Evolutionary conservation across 2,888 invertebrate genomes (phyloP), one percentile per base, ranked within the genome.

Genomic region (Sphecodes monilicornis): DNA sequence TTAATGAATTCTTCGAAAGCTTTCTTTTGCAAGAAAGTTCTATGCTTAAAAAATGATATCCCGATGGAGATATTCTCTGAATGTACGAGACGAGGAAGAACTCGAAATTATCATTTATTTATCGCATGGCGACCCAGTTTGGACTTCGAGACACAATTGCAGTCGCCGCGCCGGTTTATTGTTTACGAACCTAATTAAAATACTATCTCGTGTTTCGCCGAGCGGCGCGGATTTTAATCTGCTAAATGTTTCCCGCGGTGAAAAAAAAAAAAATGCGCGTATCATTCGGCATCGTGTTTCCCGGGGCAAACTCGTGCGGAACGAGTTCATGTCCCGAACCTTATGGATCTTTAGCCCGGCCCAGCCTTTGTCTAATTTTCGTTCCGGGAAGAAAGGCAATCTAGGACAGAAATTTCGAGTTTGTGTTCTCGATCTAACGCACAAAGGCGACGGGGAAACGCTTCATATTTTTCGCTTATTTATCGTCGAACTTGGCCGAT

Each of bases 401-500:
- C 43, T 64, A 32, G n/a, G 66, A n/a, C 29, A 39, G 46, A 11
- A 66, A 66, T 75, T 66, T 22, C 18, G 70, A 22, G 60, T 2
- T 3, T 13, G 57, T 76, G 70, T 76, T 68, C 26, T 6, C 66
- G 77, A 73, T 73, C 22, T 4, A 60, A 39, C 29, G 57, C n/a
- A 77, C 73, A 84, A 84, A 77, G 68, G 68, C 22, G 39, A 22
- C 60, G 26, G 60, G 5, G 76, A 32, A 54, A 66, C 26, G 54
- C 54, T 54, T 54, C n/a, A 85, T 87, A 83, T 85, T 83, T 86
- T 86, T 82, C 76, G 66, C 60, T 86, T 88, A 88, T 84, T 88
- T 88, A 88, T 88, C 86, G 84, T 73, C 76, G 66, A 88, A 88
- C 81, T 88, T 86, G 66, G 68, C 69, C 74, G 79, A 84, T 84